A percentile compares a stretch with the other conserved stretches of the same genome.
These are phyloP conservation scores for Hydraecia micacea DNA, from an alignment of 2,888 invertebrate species.

Conservation along the genomic window DNA sequence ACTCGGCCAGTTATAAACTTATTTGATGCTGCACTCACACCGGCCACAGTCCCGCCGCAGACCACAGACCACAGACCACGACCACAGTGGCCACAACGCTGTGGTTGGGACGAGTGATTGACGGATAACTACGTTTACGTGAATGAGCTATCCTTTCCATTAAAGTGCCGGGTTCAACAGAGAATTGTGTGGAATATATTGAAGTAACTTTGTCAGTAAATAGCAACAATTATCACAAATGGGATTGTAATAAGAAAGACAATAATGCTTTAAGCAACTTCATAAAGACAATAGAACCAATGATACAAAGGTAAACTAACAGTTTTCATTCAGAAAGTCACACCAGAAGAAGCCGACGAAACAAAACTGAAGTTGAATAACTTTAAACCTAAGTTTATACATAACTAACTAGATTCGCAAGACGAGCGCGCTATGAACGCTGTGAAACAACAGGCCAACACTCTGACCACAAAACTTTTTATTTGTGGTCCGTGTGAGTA, in stretches of 20 bases:
- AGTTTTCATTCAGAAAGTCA: neutral
- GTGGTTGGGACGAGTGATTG: constrained; percentile 25
- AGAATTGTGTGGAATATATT: neutral
- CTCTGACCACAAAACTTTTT: constrained; percentile 39
- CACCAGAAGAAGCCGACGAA: neutral
- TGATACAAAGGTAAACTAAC: neutral
- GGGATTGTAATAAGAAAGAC: neutral
- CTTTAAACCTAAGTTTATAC: constrained; percentile 19
- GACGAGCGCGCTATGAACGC: constrained; percentile 4
- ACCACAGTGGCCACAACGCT: constrained; percentile 6
- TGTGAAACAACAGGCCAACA: constrained; percentile 17
- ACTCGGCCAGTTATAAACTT: constrained; percentile 51
- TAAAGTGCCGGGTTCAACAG: neutral
- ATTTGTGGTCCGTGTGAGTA: constrained; percentile 41
- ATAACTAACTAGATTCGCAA: constrained; percentile 21
- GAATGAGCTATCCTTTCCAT: constrained; percentile 7
- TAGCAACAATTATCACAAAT: neutral
- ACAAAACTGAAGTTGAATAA: constrained; percentile 16
- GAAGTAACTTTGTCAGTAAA: neutral
- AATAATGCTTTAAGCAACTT: neutral
- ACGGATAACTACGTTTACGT: constrained; percentile 18
- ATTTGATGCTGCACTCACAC: constrained; percentile 23
- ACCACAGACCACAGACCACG: neutral
- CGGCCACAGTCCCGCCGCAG: constrained; percentile 1
- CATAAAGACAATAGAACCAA: neutral